These are phyloP conservation scores for Podarcis muralis DNA, from an alignment of 2,113 vertebrate genomes.

Conservation along the genomic window DNA sequence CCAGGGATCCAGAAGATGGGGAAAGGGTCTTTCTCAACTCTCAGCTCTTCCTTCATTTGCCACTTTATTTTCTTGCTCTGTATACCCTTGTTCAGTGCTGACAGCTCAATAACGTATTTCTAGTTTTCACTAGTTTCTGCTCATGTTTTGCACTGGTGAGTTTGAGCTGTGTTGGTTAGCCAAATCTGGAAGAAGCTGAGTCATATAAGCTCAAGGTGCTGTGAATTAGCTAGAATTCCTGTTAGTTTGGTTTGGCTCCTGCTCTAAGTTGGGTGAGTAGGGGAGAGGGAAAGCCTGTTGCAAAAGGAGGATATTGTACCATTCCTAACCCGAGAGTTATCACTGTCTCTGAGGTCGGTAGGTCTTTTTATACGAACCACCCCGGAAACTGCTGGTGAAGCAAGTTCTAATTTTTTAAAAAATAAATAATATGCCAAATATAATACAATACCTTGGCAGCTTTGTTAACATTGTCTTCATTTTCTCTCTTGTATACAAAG, in stretches of 20 bases:
- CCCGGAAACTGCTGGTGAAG: neutral
- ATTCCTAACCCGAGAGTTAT: neutral
- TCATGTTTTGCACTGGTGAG: neutral
- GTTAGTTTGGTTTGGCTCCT: neutral
- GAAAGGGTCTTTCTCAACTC: too few species aligned
- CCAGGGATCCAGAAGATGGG: too few species aligned
- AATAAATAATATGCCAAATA: neutral
- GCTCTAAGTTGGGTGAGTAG: neutral
- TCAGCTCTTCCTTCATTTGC: neutral
- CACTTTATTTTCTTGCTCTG: neutral
- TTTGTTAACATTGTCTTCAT: conserved; percentile 93
- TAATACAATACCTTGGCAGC: conserved; percentile 86
- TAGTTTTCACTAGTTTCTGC: neutral
- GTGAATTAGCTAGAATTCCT: neutral
- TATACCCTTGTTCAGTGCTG: neutral
- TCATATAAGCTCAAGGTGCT: neutral
- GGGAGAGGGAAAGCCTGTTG: neutral
- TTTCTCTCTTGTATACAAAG: conserved; percentile 91
- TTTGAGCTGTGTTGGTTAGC: neutral
- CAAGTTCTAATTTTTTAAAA: neutral
- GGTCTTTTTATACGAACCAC: neutral
- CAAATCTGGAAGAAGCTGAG: neutral
- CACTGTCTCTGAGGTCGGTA: neutral
- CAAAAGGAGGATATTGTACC: fast-evolving
- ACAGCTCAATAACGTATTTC: neutral